Conservation (phyloP, 1,140 invertebrate species). For the Stratiolaelaps scimitus region DNA sequence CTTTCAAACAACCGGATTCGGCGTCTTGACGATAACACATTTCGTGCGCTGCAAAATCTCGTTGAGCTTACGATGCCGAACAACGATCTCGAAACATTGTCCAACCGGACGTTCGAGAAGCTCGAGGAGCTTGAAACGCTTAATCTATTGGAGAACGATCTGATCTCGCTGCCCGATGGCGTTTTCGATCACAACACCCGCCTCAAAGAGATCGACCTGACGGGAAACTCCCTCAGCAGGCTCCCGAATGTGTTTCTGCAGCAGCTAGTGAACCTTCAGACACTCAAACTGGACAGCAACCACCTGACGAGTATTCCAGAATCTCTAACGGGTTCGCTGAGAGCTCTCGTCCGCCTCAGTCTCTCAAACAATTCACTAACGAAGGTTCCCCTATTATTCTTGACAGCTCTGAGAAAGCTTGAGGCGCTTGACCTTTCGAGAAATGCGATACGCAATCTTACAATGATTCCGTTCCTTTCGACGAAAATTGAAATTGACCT, state of each 20-base stretch:
- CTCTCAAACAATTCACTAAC: constrained; percentile 5
- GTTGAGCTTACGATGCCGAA: neutral
- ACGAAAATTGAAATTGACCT: constrained; percentile 3
- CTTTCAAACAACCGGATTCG: neutral
- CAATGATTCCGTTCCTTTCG: neutral
- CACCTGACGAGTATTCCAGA: neutral
- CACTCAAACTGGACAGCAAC: neutral
- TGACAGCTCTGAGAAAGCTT: neutral
- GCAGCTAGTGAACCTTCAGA: neutral
- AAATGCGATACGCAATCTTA: neutral
- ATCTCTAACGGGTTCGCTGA: neutral
- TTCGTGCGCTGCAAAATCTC: neutral
- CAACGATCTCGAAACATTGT: neutral
- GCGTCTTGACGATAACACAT: neutral
- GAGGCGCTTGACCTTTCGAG: neutral
- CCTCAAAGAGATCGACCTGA: neutral
- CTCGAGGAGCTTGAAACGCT: neutral
- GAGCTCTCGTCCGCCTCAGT: neutral
- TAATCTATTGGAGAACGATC: neutral
- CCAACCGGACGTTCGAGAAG: neutral
- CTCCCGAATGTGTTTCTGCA: neutral
- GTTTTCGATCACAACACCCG: neutral
- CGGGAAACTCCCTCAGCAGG: neutral
- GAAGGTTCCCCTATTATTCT: neutral
- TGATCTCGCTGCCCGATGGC: neutral